Percentiles rank a stretch among this genome's conserved stretches.
Conservation (phyloP, 1,140 invertebrate genomes). For the Zeugodacus cucurbitae region DNA sequence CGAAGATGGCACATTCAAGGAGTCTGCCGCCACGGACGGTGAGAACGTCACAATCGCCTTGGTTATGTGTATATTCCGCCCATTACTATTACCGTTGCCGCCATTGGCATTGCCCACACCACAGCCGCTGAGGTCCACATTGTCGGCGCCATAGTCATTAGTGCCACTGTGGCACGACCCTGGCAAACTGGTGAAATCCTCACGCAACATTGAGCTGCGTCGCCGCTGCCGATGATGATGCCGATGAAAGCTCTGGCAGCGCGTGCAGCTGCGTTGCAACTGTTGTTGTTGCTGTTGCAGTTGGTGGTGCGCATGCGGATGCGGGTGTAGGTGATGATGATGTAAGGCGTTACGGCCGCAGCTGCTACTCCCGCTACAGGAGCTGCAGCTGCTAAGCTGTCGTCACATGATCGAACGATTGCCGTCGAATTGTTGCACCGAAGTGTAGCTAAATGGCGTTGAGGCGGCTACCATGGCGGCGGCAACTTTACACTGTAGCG, state of each 20-base stretch:
- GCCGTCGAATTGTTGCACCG: constrained; percentile 61
- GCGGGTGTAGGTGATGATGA: constrained; percentile 52
- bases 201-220: constrained; percentile 50
- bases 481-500: constrained; percentile 61
- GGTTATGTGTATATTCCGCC: constrained; percentile 25
- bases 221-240: constrained; percentile 61
- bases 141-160: not conserved
- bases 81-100: constrained; percentile 16
- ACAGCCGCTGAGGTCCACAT: not conserved
- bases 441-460: constrained; percentile 64
- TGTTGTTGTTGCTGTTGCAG: constrained; percentile 47
- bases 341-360: constrained; percentile 54
- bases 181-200: constrained; percentile 44
- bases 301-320: constrained; percentile 48
- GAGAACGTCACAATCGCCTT: constrained; percentile 41
- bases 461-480: constrained; percentile 64
- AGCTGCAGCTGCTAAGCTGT: constrained; percentile 65
- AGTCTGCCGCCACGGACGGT: constrained; percentile 11
- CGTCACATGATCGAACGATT: constrained; percentile 64
- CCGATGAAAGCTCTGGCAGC: constrained; percentile 63
- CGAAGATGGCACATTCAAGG: constrained; percentile 46
- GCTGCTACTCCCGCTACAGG: constrained; percentile 64
- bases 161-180: not conserved
- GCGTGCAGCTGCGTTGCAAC: constrained; percentile 56
- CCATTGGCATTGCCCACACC: not conserved